Percentiles rank a stretch among this genome's conserved stretches.
Conservation (phyloP, 1,140 invertebrate species). For the Bombus polaris region DNA sequence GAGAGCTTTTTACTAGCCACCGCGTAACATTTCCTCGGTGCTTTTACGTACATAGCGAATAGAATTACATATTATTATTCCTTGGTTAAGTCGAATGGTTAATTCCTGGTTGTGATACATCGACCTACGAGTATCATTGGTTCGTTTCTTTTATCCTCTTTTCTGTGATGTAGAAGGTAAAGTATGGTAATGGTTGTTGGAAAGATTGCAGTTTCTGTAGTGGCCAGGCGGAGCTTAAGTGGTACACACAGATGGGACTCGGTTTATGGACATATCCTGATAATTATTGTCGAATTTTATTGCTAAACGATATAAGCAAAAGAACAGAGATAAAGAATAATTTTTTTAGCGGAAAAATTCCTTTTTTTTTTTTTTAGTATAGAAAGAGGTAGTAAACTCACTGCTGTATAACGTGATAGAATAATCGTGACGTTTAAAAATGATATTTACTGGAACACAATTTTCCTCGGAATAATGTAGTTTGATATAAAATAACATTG, state of each 20-base stretch:
- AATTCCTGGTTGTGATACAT: not conserved
- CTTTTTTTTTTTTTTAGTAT: not conserved
- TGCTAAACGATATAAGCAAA: not conserved
- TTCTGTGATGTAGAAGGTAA: not conserved
- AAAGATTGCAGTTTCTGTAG: not conserved
- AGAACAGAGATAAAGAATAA: not conserved
- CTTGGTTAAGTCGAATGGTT: not conserved
- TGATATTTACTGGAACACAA: too few species aligned
- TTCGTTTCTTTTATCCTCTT: not conserved
- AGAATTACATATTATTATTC: too few species aligned
- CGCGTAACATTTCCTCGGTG: not conserved
- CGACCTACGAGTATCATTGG: not conserved
- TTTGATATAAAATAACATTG: too few species aligned
- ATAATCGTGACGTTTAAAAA: too few species aligned
- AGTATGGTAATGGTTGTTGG: not conserved
- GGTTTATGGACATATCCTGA: too few species aligned
- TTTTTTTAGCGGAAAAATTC: not conserved
- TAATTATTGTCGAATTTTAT: not conserved
- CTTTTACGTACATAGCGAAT: not conserved
- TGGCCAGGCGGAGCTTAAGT: too few species aligned
- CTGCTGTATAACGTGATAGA: too few species aligned
- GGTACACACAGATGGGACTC: too few species aligned
- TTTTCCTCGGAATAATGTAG: too few species aligned
- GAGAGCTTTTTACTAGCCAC: not conserved
- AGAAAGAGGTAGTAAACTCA: not conserved